These are phyloP conservation scores for Montifringilla adamsi DNA, from an alignment of 2,113 vertebrate species.

Conservation along the genomic window DNA sequence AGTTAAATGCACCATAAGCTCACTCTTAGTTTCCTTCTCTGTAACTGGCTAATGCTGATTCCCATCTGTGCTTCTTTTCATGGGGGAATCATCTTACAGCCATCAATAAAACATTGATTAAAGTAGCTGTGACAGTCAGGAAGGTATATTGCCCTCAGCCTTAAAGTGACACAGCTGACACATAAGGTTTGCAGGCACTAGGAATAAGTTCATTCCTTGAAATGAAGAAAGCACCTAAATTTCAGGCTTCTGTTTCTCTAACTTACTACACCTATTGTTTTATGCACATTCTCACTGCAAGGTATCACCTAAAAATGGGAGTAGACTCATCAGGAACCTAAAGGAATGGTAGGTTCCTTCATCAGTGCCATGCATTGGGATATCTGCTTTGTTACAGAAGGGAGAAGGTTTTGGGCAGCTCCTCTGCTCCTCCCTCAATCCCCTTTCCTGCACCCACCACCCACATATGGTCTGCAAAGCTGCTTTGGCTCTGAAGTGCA, in stretches of 20 bases:
- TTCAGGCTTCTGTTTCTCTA: background rate
- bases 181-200: rapidly evolving
- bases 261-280: background rate
- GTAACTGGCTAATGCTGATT: background rate
- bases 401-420: background rate
- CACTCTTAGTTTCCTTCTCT: background rate
- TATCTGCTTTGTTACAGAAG: background rate
- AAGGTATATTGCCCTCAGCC: background rate
- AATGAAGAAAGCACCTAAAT: background rate
- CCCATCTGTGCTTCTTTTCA: background rate
- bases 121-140: background rate
- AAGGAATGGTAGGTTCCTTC: background rate
- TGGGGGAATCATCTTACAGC: background rate
- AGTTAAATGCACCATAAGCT: background rate
- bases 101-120: background rate
- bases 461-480: background rate
- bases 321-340: background rate
- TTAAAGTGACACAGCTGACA: background rate
- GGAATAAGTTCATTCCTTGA: background rate
- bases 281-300: background rate
- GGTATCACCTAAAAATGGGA: background rate
- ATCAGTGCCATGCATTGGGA: rapidly evolving
- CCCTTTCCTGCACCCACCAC: rapidly evolving
- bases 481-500: background rate
- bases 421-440: background rate